Base-by-base conservation (phyloP, 2,113 vertebrate genomes). In the Sterna hirundo region DNA sequence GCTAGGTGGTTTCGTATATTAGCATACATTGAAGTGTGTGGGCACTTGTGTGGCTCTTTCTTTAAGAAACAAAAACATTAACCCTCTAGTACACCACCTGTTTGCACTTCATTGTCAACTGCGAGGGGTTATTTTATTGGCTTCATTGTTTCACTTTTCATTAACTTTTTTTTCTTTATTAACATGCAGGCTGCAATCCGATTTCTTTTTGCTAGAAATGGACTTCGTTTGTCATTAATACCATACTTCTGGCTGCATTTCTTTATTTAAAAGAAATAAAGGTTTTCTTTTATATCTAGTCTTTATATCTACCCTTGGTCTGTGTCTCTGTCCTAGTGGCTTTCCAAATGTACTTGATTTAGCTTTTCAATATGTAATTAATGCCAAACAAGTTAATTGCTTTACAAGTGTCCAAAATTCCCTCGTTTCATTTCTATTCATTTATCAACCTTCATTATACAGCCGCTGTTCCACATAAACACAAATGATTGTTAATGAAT, bases 341-440 rank as follows among this genome's bases (percentile, higher is more conserved):
- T 98, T 98, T 98, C 97, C 98, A 98, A 98, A 99, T 96, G 96
- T 97, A 98, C 98, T 99, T 98, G 98, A 98, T 99, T 98, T 99
- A 98, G 98, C 95, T 98, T 99, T 94, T 99, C 98, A 99, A 97
- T 97, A 86, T 97, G 96, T 99, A 99, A 99, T 99, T 99, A 99
- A 98, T 96, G 93, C 98, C 97, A 98, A 98, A 98, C 97, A 98
- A 98, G 98, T 98, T 99, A 98, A 98, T 98, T 98, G 98, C 98
- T 98, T 98, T 97, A 96, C 97, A 98, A 99, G 98, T 98, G 97
- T 98, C 98, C 95, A 89, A 97, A 98, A 98, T 99, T 98, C 98
- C 98, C 97, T 96, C 93, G 46, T 97, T 97, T 98, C 98, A 98
- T 98, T 98, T 97, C 97, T 97, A 97, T 97, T 98, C 98, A 98